A percentile compares a stretch with the other conserved stretches of the same genome.
Evolutionary conservation across 2,113 vertebrate genomes (phyloP).

Genomic region (Lontra canadensis): DNA sequence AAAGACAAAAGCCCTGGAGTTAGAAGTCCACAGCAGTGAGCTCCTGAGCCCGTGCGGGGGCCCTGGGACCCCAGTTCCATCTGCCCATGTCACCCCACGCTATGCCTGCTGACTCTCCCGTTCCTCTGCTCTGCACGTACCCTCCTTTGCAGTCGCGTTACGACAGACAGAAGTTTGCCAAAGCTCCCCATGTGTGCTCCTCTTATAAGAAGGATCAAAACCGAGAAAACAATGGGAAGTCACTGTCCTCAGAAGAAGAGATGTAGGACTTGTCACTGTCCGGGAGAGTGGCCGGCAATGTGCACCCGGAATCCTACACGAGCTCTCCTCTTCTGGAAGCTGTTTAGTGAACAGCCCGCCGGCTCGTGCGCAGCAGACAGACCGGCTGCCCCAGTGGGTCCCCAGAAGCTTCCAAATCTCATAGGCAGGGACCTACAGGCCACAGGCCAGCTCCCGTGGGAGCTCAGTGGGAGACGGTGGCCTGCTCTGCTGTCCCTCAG

Average conservation of each 20-base stretch:
- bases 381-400: not conserved
- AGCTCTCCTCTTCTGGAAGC: not conserved
- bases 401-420: not conserved
- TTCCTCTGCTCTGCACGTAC: not conserved
- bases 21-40: fast-evolving
- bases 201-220: conserved; percentile 22
- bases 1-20: too few species aligned
- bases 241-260: conserved; percentile 17
- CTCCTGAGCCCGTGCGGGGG: fast-evolving
- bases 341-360: not conserved
- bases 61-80: too few species aligned
- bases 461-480: not conserved
- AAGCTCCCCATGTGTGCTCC: not conserved
- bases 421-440: not conserved
- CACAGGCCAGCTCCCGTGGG: not conserved
- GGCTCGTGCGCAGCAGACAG: not conserved
- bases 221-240: conserved; percentile 2
- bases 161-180: not conserved
- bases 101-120: too few species aligned
- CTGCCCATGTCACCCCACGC: not conserved
- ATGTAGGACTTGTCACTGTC: not conserved
- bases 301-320: not conserved
- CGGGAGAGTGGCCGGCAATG: not conserved
- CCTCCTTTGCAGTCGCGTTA: not conserved
- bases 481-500: not conserved